phyloP scores from a whole-genome alignment of 2,888 invertebrate genomes.

The Diaprepes abbreviatus region DNA sequence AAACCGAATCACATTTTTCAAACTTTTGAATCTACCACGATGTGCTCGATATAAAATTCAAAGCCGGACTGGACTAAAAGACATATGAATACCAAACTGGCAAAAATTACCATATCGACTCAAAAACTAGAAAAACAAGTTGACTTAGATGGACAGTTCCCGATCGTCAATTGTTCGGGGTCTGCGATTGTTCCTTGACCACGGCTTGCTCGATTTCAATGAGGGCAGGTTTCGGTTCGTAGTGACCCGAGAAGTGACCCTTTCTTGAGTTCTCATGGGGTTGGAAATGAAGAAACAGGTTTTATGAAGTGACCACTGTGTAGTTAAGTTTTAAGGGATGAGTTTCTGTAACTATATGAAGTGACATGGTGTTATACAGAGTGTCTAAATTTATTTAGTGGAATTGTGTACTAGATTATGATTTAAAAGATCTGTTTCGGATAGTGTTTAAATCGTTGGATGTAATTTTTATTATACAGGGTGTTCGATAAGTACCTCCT shows the following conservation, averaged over 20 bases:
- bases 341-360: neutral
- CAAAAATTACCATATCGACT: conserved; percentile 48
- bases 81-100: conserved; percentile 32
- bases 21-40: conserved; percentile 10
- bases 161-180: conserved; percentile 58
- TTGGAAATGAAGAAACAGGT: conserved; percentile 38
- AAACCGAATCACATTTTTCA: conserved; percentile 16
- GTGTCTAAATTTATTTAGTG: too few relatives aligned
- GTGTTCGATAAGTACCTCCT: too few relatives aligned
- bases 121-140: conserved; percentile 66
- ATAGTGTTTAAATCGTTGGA: too few relatives aligned
- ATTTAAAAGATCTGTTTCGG: too few relatives aligned
- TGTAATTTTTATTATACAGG: too few relatives aligned
- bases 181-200: conserved; percentile 55
- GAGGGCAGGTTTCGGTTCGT: conserved; percentile 39
- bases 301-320: conserved; percentile 21
- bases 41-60: conserved; percentile 43
- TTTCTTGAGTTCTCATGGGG: conserved; percentile 57
- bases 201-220: conserved; percentile 44
- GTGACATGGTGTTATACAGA: conserved; percentile 2
- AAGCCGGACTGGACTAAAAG: conserved; percentile 49
- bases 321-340: neutral
- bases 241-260: conserved; percentile 57
- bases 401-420: too few relatives aligned
- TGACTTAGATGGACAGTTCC: conserved; percentile 59